Conservation (phyloP, 2,888 invertebrate genomes). For the Zaprionus obscuricornis region DNA sequence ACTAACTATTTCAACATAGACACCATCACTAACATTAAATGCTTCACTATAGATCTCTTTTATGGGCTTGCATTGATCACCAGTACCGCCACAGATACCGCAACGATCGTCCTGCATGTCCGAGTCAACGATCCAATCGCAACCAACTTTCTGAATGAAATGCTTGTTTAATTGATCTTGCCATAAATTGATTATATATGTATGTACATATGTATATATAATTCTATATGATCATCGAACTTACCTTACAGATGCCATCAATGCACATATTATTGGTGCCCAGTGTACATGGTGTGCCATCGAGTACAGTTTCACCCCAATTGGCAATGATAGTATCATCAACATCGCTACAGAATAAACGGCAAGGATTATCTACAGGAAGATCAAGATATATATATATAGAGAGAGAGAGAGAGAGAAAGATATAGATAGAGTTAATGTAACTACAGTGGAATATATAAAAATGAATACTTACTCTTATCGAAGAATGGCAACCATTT, state of each 20-base stretch:
- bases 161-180: constrained; percentile 65
- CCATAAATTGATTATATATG: constrained; percentile 2
- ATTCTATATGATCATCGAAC: constrained; percentile 43
- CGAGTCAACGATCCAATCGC: constrained; percentile 94
- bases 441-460: not conserved
- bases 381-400: not conserved
- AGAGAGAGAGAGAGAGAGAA: not conserved
- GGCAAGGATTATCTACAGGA: constrained; percentile 88
- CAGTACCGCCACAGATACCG: constrained; percentile 93
- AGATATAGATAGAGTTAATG: not conserved
- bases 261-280: constrained; percentile 94
- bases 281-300: constrained; percentile 93
- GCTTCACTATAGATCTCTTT: constrained; percentile 83
- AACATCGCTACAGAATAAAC: constrained; percentile 91
- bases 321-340: constrained; percentile 90
- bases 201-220: not conserved
- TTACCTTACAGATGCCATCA: constrained; percentile 89
- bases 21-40: constrained; percentile 86
- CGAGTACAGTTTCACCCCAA: constrained; percentile 89
- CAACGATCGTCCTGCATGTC: constrained; percentile 91
- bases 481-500: constrained; percentile 90
- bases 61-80: constrained; percentile 90
- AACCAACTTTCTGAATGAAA: constrained; percentile 92
- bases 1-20: constrained; percentile 85
- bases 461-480: constrained; percentile 85